Percentiles rank a stretch among this genome's conserved stretches.
Conservation (phyloP, 2,797 vertebrate species). For the Lemur catta region DNA sequence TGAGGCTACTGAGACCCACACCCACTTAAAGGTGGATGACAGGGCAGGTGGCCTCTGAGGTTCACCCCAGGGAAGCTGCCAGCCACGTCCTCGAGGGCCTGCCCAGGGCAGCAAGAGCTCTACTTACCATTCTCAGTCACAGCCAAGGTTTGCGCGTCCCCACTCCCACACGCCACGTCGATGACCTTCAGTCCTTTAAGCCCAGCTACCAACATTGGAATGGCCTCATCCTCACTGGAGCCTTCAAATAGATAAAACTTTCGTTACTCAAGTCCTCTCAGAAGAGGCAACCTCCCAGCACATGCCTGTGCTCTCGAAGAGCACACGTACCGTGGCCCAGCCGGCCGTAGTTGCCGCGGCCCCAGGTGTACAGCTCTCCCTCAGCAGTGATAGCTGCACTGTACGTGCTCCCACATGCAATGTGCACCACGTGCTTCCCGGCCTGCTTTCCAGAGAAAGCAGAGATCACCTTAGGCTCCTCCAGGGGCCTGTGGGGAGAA, state of each 20-base stretch:
- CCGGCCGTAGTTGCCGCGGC: slow-evolving; percentile 96
- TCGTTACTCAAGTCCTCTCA: neutral
- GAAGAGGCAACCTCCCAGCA: neutral
- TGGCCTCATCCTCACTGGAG: slow-evolving; percentile 97
- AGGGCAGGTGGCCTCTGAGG: neutral
- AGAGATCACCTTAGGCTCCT: slow-evolving; percentile 94
- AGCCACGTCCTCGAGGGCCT: neutral
- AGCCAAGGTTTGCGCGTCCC: slow-evolving; percentile 97
- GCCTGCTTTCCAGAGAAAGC: slow-evolving; percentile 94
- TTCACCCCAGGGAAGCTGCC: neutral
- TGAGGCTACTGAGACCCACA: neutral
- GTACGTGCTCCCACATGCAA: slow-evolving; percentile 97
- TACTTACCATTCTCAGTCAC: slow-evolving; percentile 96
- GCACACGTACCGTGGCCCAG: slow-evolving; percentile 92
- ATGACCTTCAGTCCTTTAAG: slow-evolving; percentile 97
- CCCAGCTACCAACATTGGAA: slow-evolving; percentile 94
- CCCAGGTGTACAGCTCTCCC: slow-evolving; percentile 98
- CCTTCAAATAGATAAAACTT: slow-evolving; percentile 83
- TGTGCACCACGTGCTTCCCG: slow-evolving; percentile 94
- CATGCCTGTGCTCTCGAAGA: accelerated
- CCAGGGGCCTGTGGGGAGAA: slow-evolving; percentile 89
- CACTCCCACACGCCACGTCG: slow-evolving; percentile 96
- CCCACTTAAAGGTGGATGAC: neutral
- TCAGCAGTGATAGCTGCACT: slow-evolving; percentile 96
- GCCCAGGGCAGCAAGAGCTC: accelerated